Base-by-base conservation (phyloP, 2,888 invertebrate species). In the Mechanitis mazaeus region DNA sequence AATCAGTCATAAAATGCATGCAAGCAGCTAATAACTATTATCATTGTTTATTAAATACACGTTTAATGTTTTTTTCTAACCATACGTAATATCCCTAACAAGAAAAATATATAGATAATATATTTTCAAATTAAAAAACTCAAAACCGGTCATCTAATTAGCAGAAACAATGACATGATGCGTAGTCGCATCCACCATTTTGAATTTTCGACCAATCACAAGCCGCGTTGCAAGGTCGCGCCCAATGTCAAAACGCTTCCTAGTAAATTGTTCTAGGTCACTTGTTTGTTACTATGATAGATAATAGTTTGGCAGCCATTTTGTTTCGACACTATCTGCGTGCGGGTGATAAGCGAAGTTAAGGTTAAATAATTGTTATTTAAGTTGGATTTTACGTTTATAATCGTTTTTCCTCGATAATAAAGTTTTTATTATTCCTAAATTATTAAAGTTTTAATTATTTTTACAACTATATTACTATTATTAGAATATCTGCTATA, bases 171-270 rank as follows among this genome's bases (percentile, higher is more conserved):
- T 85, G 84, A 81, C 76, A 78, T 72, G 84, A 31, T 50, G 50
- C 83, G 85, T 78, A 72, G 71, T 78, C 81, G 81, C 74, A 71
- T 67, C 69, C 75, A 88, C 89, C 89, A 90, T 90, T 67, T 84
- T 87, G 81, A 56, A 69, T 64, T 71, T 76, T 73, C 74, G 81
- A 72, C 89, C 89, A 89, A 89, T 90, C 77, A 72, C 72, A 64
- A 70, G 69, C 68, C 68, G 65, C 70, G 67, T 68, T 72, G 71
- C 87, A 88, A 90, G 89, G 89, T 87, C 83, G 79, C 63, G 71
- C 75, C 79, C 89, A 88, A 89, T 89, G 89, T 89, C 88, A 88
- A 87, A 89, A 84, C 74, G 80, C 87, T 89, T 88, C 88, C 88
- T 87, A 83, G 83, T 82, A 74, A 80, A 76, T 80, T 77, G 78